A percentile compares a stretch with the other conserved stretches of the same genome.
These are phyloP conservation scores for Melanostoma scalare DNA, from an alignment of 2,888 invertebrate species.

Conservation along the genomic window DNA sequence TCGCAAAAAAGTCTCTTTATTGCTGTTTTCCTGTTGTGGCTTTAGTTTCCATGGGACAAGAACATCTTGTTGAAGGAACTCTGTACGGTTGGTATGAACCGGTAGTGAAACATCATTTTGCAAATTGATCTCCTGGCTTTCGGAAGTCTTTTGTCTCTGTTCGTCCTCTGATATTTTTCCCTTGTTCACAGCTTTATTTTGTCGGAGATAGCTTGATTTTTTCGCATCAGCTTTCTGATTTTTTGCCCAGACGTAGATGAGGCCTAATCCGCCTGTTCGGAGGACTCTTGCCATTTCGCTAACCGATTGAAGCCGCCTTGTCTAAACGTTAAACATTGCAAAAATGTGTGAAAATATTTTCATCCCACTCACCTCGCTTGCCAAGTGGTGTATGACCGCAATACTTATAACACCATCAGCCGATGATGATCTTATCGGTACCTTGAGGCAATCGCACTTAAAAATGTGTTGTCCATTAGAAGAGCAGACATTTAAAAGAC, in stretches of 20 bases:
- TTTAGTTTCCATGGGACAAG: conserved; percentile 97
- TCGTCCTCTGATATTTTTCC: conserved; percentile 80
- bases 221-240: conserved; percentile 88
- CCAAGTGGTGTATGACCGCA: conserved; percentile 98
- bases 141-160: conserved; percentile 77
- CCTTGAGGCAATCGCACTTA: conserved; percentile 88
- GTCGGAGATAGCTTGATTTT: conserved; percentile 88
- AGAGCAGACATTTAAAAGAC: conserved; percentile 86
- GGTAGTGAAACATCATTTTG: conserved; percentile 82
- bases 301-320: conserved; percentile 89
- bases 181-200: conserved; percentile 83
- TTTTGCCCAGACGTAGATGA: conserved; percentile 98
- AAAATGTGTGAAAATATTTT: neutral
- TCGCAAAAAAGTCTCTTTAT: conserved; percentile 86
- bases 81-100: conserved; percentile 94
- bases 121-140: conserved; percentile 71
- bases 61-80: conserved; percentile 94
- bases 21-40: conserved; percentile 72
- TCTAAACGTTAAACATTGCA: conserved; percentile 80
- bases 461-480: conserved; percentile 86
- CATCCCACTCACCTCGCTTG: conserved; percentile 85
- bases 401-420: conserved; percentile 95
- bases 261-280: conserved; percentile 87
- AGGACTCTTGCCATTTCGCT: conserved; percentile 90
- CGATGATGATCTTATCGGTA: conserved; percentile 87